Base-by-base conservation (phyloP, 2,888 invertebrate species). In the Drosophila villosipedis region DNA sequence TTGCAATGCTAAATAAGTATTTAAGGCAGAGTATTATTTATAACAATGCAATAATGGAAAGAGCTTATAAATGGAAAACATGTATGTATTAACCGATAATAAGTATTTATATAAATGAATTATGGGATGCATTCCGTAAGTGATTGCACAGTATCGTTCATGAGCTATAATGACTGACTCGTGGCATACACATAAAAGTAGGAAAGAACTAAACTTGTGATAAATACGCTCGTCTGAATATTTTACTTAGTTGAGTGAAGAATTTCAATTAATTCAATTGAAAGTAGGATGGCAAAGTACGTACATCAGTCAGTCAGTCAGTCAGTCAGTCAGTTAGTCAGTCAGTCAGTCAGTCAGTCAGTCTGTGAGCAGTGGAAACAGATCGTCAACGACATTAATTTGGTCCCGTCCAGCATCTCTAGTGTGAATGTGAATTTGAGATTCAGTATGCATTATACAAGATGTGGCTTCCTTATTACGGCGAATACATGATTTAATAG, bases 221-320 rank as follows among this genome's bases (percentile, higher is more conserved):
- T 55, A 66, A 63, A 50, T 54, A 58, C 37, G 58, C 61, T 67
- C 39, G 55, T 22, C 61, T 60, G 59, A n/a, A 57, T 68, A 70
- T 77, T 60, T 77, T 70, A 80, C 81, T 88, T 85, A 88, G 85
- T 86, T 81, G 81, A 84, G 62, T 66, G 69, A 89, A 76, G 80
- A 91, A 88, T 91, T 91, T 92, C 91, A 92, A 92, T 92, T 92
- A 91, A 92, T 92, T 92, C 91, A 92, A 92, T 92, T 92, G 92
- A 87, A 83, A 83, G 79, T 73, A 82, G 83, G 80, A 86, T 78
- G 82, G 61, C 73, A 77, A 83, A 68, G 43, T 53, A 53, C 12
- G 72, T 80, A 82, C 62, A 66, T 77, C 65, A 64, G 54, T 69
- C 28, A 28, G 39, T 55, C 33, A 19, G 30, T 31, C 19, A 31